A percentile compares a stretch with the other conserved stretches of the same genome.
Evolutionary conservation across 2,113 vertebrate species (phyloP).

Genomic region (Ciconia maguari): DNA sequence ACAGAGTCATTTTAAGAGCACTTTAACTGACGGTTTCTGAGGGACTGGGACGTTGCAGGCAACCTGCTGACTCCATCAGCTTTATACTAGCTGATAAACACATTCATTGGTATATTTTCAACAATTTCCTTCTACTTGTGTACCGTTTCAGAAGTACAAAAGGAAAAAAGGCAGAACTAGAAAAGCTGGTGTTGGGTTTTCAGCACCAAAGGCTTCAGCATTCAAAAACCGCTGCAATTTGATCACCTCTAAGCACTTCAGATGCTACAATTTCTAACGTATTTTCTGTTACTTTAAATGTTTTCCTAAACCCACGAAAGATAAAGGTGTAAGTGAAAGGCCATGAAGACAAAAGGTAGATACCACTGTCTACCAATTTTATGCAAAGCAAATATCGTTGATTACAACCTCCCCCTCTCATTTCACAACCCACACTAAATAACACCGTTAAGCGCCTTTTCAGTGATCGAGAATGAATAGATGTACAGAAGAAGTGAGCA

Average conservation of each 20-base stretch:
- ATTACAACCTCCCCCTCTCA: background rate
- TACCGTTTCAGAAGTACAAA: background rate
- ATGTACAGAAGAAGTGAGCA: fast-evolving
- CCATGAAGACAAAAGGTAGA: background rate
- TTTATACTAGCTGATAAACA: background rate
- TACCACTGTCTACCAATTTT: too few species aligned
- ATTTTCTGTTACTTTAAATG: fast-evolving
- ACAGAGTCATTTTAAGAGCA: background rate
- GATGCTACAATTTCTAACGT: background rate
- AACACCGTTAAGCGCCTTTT: background rate
- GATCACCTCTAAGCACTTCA: background rate
- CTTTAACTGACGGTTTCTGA: background rate
- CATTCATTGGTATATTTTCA: background rate
- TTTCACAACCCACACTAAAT: background rate
- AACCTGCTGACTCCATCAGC: background rate
- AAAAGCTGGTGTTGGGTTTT: background rate
- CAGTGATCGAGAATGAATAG: fast-evolving
- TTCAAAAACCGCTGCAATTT: background rate
- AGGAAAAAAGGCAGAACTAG: background rate
- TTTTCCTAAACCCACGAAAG: fast-evolving
- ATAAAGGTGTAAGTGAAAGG: background rate
- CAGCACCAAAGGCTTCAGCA: background rate
- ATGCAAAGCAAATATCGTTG: background rate
- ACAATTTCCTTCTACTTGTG: background rate
- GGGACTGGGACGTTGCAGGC: background rate